These are phyloP conservation scores for Papilio gigon DNA, from an alignment of 2,888 invertebrate genomes.

Conservation along the genomic window DNA sequence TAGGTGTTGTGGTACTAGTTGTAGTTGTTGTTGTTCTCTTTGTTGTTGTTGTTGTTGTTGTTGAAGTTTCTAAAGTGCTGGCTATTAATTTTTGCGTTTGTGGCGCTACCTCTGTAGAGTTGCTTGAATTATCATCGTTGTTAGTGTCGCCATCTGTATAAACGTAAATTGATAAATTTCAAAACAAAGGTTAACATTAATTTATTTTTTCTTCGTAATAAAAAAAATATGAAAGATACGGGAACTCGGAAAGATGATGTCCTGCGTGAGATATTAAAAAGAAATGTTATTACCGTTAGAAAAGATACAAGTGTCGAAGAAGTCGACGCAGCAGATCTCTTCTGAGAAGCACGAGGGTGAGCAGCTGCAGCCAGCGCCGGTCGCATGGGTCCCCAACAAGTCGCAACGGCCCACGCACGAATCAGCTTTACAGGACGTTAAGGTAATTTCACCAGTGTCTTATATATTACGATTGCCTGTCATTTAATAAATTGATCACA, in stretches of 20 bases:
- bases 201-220: background rate
- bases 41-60: conserved; percentile 45
- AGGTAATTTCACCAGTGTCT: conserved; percentile 41
- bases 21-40: conserved; percentile 46
- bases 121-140: conserved; percentile 42
- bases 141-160: conserved; percentile 45
- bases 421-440: conserved; percentile 63
- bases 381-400: background rate
- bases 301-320: conserved; percentile 80
- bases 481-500: too few relatives aligned
- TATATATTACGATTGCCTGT: too few relatives aligned
- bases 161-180: background rate
- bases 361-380: conserved; percentile 80
- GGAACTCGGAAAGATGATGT: background rate
- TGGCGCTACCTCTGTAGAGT: conserved; percentile 43
- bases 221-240: background rate
- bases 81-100: conserved; percentile 61
- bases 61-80: conserved; percentile 45
- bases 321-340: conserved; percentile 87
- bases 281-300: conserved; percentile 45
- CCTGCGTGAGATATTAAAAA: too few relatives aligned
- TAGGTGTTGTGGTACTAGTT: conserved; percentile 36
- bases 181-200: background rate
- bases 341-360: conserved; percentile 76
- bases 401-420: conserved; percentile 81